Evolutionary conservation across 2,113 vertebrate genomes (phyloP).

Genomic region (Columba livia): DNA sequence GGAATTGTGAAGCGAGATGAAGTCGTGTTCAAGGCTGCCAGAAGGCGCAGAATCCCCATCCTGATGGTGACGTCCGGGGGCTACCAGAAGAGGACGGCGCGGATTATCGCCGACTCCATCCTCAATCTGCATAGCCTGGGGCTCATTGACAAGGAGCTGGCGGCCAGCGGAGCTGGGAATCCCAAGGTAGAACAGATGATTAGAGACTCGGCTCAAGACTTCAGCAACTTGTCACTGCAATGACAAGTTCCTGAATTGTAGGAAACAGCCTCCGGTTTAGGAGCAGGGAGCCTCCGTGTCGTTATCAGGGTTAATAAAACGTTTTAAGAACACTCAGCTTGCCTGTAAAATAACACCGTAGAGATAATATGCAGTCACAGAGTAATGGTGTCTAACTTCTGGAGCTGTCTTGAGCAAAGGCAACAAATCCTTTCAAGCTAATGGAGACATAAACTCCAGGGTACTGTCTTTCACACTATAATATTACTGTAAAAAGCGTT

Average conservation of each 20-base stretch:
- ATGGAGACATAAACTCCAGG: background rate
- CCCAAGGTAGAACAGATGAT: constrained; percentile 64
- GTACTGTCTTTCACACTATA: background rate
- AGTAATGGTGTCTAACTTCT: background rate
- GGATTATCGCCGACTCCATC: constrained; percentile 95
- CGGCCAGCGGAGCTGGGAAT: constrained; percentile 40
- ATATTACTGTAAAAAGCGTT: background rate
- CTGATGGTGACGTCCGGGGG: constrained; percentile 96
- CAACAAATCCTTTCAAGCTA: background rate
- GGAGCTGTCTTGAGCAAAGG: background rate
- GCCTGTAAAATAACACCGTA: background rate
- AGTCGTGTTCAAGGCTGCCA: constrained; percentile 85
- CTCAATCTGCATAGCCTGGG: constrained; percentile 86
- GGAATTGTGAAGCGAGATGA: constrained; percentile 92
- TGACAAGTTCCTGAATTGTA: background rate
- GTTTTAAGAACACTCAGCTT: background rate
- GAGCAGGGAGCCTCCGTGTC: background rate
- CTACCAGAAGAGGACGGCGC: constrained; percentile 92
- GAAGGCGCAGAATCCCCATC: constrained; percentile 81
- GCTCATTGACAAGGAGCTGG: constrained; percentile 75
- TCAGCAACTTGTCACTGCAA: constrained; percentile 27
- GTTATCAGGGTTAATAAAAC: background rate
- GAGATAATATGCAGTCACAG: background rate
- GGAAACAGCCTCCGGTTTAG: background rate
- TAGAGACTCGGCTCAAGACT: constrained; percentile 44